Evolutionary conservation across 1,140 invertebrate genomes (phyloP), one percentile per base, ranked within the genome.

Genomic region (Rhyacophila brunnea): DNA sequence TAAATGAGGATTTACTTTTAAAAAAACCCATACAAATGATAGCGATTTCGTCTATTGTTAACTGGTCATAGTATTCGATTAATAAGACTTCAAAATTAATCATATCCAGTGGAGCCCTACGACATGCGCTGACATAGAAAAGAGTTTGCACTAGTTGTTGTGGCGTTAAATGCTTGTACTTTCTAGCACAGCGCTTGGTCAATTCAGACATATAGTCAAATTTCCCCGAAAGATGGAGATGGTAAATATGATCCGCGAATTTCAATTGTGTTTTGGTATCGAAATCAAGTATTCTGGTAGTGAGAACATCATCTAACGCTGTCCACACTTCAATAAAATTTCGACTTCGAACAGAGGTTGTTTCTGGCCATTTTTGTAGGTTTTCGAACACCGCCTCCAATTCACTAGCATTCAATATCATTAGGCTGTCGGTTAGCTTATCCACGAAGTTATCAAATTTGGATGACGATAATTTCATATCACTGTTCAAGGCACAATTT

Each of bases 21-120:
- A 85, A 85, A 66, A 83, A 87, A 0, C 80, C 81, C 71, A 86
- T 77, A 11, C 78, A 72, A 49, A 83, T 68, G 6, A 87, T 72
- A 10, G 73, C 80, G 15, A 86, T 34, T 68, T 88, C 85, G 50
- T 80, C 70, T 0, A 80, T 52, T 1, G 66, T 72, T 63, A 85
- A 73, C 4, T 80, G 63, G 9, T 79, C 48, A 3, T 82, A 49
- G 51, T 69, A 68, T 7, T 74, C 62, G 15, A 74, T 67, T 1
- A 85, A 52, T 18, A 68, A 68, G 57, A 71, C 68, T 63, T 87
- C 83, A 13, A 83, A 70, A 49, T 85, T 80, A 54, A 82, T 84
- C 70, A 81, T 78, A 44, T 77, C 71, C 13, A 81, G 67, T 6
- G 69, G 55, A 3, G 70, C 60, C 7, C 66, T 70, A 3, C 81